Base-by-base conservation (phyloP, 2,888 invertebrate genomes). In the Eupeodes luniger region DNA sequence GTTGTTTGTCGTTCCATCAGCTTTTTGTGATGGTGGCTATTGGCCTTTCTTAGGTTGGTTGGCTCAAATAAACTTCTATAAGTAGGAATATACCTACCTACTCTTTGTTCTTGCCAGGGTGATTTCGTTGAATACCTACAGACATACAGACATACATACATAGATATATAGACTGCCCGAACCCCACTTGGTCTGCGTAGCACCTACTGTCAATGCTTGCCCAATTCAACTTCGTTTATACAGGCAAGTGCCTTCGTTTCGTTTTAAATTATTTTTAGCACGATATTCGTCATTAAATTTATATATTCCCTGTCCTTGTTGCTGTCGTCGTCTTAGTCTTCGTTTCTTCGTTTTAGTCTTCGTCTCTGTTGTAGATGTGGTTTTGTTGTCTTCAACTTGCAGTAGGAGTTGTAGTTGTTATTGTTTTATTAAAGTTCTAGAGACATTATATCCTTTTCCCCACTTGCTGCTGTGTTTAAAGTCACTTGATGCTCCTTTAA, bases 191-290 rank as follows among this genome's bases (percentile, higher is more conserved):
- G 81, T 66, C 74, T 81, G 81, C 44, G 61, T 53, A 75, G 61
- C 69, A 61, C 53, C 79, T 75, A 49, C 74, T 78, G 81, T 78
- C 86, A 81, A 82, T 82, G 86, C 66, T 76, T 70, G 87, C 87
- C 83, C 82, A 82, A 82, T 83, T 83, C 86, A 70, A 87, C 75
- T 82, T 66, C 72, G 61, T 76, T 86, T 76, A 69, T 66, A 78
- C 19, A 53, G 44, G 53, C 82, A 82, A 74, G 62, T 80, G 76
- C 80, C 75, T 85, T 78, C 69, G 74, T 40, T 81, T 70, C 5
- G 19, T 36, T 81, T 85, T 81, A 88, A 88, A 88, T 85, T 85
- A 88, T 85, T 88, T 88, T 81, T 81, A 85, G 85, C 88, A 75
- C 81, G 62, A 78, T 78, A 78, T 88, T 81, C 88, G 85, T 88